Evolutionary conservation across 2,888 invertebrate genomes (phyloP).

Genomic region (Furcula furcula): DNA sequence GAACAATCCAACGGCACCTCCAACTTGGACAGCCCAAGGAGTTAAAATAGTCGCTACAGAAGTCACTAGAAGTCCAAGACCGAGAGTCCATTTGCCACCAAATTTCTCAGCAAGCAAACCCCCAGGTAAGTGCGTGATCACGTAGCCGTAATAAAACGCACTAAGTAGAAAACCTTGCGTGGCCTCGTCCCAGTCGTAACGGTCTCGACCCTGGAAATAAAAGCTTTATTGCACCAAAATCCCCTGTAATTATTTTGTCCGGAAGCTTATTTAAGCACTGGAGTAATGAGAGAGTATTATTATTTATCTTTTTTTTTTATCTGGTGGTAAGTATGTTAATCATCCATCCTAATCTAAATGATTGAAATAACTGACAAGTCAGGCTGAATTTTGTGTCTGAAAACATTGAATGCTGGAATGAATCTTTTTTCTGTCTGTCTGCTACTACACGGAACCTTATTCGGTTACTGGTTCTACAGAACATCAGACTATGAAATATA

Average conservation of each 20-base stretch:
- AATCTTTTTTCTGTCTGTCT: too few relatives aligned
- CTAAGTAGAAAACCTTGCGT: conserved; percentile 89
- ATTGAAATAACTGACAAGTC: too few relatives aligned
- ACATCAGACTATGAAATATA: too few relatives aligned
- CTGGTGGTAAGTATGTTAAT: too few relatives aligned
- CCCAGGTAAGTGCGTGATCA: conserved; percentile 91
- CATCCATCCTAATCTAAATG: too few relatives aligned
- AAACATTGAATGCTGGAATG: too few relatives aligned
- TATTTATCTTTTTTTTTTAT: too few relatives aligned
- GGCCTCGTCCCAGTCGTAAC: conserved; percentile 85
- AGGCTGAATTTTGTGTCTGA: too few relatives aligned
- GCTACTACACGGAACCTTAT: too few relatives aligned
- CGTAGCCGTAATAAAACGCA: conserved; percentile 92
- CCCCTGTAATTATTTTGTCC: conserved; percentile 5
- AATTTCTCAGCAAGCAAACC: conserved; percentile 90
- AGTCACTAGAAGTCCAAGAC: conserved; percentile 88
- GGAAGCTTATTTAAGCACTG: too few relatives aligned
- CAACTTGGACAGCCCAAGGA: conserved; percentile 84
- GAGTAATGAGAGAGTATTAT: too few relatives aligned
- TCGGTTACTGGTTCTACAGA: too few relatives aligned
- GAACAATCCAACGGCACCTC: conserved; percentile 79
- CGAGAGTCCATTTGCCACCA: conserved; percentile 92
- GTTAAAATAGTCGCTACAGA: conserved; percentile 90
- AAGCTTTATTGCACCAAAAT: conserved; percentile 2
- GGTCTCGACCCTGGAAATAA: conserved; percentile 48